A percentile compares a stretch with the other conserved stretches of the same genome.
Conservation (phyloP, 1,140 invertebrate genomes). For the Drosophila kanapiae region DNA sequence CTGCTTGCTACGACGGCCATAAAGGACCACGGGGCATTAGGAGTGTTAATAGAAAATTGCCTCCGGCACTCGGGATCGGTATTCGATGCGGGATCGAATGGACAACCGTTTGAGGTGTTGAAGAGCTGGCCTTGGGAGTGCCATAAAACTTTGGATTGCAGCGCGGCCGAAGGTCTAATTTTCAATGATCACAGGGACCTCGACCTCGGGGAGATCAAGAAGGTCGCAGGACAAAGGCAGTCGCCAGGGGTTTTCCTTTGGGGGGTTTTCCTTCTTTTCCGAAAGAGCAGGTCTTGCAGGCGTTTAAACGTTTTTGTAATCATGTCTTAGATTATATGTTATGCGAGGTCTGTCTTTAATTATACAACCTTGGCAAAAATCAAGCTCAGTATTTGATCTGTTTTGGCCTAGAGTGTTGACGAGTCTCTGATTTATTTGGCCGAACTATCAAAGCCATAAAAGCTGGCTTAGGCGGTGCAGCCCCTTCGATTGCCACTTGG, state of each 20-base stretch:
- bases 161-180: neutral
- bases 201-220: neutral
- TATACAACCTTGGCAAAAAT: neutral
- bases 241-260: neutral
- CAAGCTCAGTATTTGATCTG: constrained; percentile 22
- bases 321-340: neutral
- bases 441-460: constrained; percentile 19
- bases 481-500: neutral
- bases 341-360: neutral
- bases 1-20: constrained; percentile 53
- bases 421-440: constrained; percentile 29
- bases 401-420: constrained; percentile 10
- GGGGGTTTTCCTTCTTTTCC: neutral
- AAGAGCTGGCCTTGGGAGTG: constrained; percentile 31
- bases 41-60: constrained; percentile 79
- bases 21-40: constrained; percentile 68
- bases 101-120: constrained; percentile 56
- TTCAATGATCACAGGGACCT: constrained; percentile 4
- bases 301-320: neutral
- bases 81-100: constrained; percentile 6
- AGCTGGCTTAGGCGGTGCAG: constrained; percentile 20
- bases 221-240: constrained; percentile 16
- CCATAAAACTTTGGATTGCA: constrained; percentile 18
- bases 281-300: neutral
- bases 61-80: constrained; percentile 34